phyloP scores from a whole-genome alignment of 2,797 vertebrate genomes.

The Platyrinchus mystaceus region DNA sequence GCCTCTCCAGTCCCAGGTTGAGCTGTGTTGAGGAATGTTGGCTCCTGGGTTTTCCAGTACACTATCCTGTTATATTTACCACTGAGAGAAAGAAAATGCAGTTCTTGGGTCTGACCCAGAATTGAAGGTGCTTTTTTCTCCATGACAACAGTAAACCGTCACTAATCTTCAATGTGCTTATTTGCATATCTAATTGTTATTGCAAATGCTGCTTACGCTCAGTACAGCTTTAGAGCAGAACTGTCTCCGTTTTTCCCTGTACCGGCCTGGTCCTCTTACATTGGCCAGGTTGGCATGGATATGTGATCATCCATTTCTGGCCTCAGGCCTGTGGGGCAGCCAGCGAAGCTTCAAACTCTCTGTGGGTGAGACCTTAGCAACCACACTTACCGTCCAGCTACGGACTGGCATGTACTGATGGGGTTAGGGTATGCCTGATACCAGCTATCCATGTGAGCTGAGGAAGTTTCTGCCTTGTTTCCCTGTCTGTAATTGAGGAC shows the following conservation, averaged over 20 bases:
- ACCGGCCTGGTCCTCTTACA: neutral
- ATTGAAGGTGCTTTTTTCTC: neutral
- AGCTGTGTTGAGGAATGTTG: neutral
- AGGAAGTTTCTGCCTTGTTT: neutral
- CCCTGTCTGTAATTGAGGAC: neutral
- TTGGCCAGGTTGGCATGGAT: neutral
- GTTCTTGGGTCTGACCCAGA: slow-evolving; percentile 3
- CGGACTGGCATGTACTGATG: neutral
- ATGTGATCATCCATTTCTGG: neutral
- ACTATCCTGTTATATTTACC: neutral
- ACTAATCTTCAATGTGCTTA: slow-evolving; percentile 23
- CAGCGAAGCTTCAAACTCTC: neutral
- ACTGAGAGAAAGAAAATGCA: neutral
- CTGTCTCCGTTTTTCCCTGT: neutral
- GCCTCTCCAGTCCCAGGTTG: neutral
- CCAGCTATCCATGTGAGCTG: neutral
- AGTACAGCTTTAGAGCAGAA: neutral
- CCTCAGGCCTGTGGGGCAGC: neutral
- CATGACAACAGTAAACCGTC: neutral
- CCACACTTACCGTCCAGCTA: neutral
- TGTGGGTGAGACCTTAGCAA: neutral
- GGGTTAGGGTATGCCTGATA: neutral
- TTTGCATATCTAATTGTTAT: slow-evolving; percentile 51
- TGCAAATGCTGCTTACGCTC: neutral
- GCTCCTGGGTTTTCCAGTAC: neutral